Conservation (phyloP, 2,113 vertebrate species). For the Leptobrachium leishanense region DNA sequence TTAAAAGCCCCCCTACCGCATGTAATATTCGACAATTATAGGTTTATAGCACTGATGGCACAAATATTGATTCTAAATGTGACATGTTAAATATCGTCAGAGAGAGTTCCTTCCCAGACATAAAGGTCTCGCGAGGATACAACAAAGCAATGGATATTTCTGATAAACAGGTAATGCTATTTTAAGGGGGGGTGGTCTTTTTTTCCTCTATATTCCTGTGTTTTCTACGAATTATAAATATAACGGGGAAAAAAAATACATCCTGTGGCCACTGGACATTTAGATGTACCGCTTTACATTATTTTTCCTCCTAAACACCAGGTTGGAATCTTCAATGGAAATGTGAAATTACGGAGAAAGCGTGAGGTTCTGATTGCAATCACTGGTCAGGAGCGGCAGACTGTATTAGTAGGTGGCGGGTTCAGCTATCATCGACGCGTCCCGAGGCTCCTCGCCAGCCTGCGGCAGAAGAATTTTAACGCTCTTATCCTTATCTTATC, state of each 20-base stretch:
- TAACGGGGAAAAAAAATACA: no score
- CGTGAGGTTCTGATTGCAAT: slow-evolving; percentile 56
- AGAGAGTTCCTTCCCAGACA: not conserved
- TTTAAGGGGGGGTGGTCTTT: no score
- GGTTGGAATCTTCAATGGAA: slow-evolving; percentile 40
- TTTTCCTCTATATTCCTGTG: no score
- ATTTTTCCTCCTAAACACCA: slow-evolving; percentile 36
- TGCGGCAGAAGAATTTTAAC: not conserved
- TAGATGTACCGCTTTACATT: not conserved
- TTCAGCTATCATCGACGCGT: slow-evolving; percentile 29
- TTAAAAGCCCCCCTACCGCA: slow-evolving; percentile 31
- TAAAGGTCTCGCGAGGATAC: not conserved
- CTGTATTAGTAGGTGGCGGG: slow-evolving; percentile 51
- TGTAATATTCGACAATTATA: slow-evolving; percentile 40
- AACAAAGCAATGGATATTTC: not conserved
- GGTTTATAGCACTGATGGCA: not conserved
- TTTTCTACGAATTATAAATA: no score
- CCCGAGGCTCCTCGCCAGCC: no score
- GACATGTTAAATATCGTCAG: slow-evolving; percentile 32
- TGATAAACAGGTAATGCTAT: not conserved
- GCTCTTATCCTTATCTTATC: no score
- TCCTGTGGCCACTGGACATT: not conserved
- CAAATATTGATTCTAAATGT: slow-evolving; percentile 35
- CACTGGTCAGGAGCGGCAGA: slow-evolving; percentile 49
- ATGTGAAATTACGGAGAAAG: slow-evolving; percentile 36